Conservation (phyloP, 2,888 invertebrate genomes). For the Augiades crinisus region DNA sequence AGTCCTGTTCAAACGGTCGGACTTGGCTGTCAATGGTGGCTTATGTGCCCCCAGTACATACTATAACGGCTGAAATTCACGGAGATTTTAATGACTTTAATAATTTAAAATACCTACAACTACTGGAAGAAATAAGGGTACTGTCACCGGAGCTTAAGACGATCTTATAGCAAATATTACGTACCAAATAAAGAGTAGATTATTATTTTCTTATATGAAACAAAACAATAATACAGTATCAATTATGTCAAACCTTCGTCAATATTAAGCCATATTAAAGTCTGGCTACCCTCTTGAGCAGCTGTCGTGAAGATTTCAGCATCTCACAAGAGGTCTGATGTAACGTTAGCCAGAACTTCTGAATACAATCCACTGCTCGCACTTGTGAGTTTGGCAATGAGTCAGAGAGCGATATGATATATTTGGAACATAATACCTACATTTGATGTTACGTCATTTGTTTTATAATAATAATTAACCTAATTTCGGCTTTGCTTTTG, state of each 20-base stretch:
- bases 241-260: conserved; percentile 21
- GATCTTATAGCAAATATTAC: too few relatives aligned
- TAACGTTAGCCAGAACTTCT: conserved; percentile 18
- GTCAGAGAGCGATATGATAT: conserved; percentile 19
- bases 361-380: conserved; percentile 5
- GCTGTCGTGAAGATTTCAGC: conserved; percentile 24
- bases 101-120: too few relatives aligned
- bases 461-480: neutral
- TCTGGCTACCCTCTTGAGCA: conserved; percentile 20
- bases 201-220: neutral
- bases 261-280: conserved; percentile 13
- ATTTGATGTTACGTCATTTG: conserved; percentile 11
- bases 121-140: too few relatives aligned
- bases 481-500: neutral
- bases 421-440: conserved; percentile 24
- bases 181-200: too few relatives aligned
- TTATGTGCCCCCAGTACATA: too few relatives aligned
- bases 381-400: conserved; percentile 26
- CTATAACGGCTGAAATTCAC: too few relatives aligned
- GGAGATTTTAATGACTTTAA: too few relatives aligned
- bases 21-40: too few relatives aligned
- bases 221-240: neutral
- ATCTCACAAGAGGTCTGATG: conserved; percentile 18
- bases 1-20: too few relatives aligned
- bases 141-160: too few relatives aligned